Conservation (phyloP, 2,888 invertebrate genomes). For the Thyatira batis region DNA sequence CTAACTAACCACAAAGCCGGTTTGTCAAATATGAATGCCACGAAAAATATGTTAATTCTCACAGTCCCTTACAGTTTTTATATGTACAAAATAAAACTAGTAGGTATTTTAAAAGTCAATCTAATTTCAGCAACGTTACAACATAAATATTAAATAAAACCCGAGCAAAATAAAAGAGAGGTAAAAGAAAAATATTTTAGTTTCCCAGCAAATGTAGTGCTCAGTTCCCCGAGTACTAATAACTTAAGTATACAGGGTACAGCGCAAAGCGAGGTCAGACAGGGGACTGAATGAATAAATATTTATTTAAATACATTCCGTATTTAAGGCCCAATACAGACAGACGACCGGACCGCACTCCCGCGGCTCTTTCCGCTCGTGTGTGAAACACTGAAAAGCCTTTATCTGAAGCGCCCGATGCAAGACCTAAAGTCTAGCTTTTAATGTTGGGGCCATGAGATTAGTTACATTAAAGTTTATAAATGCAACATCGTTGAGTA, state of each 20-base stretch:
- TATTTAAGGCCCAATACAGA: conserved; percentile 4
- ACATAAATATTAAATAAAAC: background rate
- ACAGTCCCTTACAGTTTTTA: too few relatives aligned
- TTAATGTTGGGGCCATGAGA: conserved; percentile 19
- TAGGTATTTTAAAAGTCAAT: too few relatives aligned
- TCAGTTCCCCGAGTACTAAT: background rate
- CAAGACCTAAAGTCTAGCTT: conserved; percentile 20
- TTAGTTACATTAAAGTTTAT: too few relatives aligned
- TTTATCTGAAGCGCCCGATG: conserved; percentile 32
- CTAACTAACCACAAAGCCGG: too few relatives aligned
- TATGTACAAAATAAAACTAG: too few relatives aligned
- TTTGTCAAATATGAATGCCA: too few relatives aligned
- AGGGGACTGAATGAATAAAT: background rate
- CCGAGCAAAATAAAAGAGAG: too few relatives aligned
- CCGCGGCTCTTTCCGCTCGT: conserved; percentile 12
- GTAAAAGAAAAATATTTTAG: background rate
- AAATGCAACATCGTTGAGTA: too few relatives aligned
- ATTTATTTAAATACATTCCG: background rate
- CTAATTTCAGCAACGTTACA: too few relatives aligned
- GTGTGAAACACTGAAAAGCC: conserved; percentile 36
- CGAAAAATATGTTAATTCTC: too few relatives aligned
- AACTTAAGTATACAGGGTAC: background rate
- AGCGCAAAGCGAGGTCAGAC: background rate
- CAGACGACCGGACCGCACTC: conserved; percentile 3
- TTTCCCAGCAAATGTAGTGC: background rate